Percentiles rank a stretch among this genome's conserved stretches.
These are phyloP conservation scores for Chesias legatella DNA, from an alignment of 2,888 invertebrate genomes.

Conservation along the genomic window DNA sequence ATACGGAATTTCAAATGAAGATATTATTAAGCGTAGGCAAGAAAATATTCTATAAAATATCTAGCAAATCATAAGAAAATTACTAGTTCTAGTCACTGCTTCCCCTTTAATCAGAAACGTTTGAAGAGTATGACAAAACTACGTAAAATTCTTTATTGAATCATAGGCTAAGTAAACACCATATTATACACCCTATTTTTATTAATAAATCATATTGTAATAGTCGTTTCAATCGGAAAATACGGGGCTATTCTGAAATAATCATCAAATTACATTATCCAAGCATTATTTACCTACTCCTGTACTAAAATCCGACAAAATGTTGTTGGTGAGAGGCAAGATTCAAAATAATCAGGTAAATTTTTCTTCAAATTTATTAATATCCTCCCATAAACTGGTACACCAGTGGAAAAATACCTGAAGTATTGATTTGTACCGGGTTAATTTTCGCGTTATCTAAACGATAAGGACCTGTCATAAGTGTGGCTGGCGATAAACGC, in stretches of 20 bases:
- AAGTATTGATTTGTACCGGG: constrained; percentile 69
- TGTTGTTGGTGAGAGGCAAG: no score
- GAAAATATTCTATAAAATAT: constrained; percentile 10
- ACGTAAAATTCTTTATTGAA: constrained; percentile 4
- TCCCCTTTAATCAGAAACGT: constrained; percentile 8
- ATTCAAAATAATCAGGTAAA: no score
- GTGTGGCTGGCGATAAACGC: constrained; percentile 55
- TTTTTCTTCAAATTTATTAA: no score
- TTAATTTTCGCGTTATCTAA: constrained; percentile 67
- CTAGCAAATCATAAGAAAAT: constrained; percentile 15
- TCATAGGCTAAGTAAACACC: constrained; percentile 5
- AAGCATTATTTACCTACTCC: no score
- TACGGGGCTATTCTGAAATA: background rate
- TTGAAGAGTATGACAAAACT: constrained; percentile 9
- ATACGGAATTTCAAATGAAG: no score
- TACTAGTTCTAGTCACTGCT: constrained; percentile 5
- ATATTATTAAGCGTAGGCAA: background rate
- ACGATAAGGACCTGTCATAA: constrained; percentile 61
- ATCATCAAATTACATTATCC: background rate
- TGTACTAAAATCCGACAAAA: no score
- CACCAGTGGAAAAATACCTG: constrained; percentile 40
- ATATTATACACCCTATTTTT: constrained; percentile 1
- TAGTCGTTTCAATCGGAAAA: background rate
- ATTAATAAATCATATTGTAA: background rate
- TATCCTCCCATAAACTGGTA: no score